These are phyloP conservation scores for Amphipoea lucens DNA, from an alignment of 2,888 invertebrate species.

Conservation along the genomic window DNA sequence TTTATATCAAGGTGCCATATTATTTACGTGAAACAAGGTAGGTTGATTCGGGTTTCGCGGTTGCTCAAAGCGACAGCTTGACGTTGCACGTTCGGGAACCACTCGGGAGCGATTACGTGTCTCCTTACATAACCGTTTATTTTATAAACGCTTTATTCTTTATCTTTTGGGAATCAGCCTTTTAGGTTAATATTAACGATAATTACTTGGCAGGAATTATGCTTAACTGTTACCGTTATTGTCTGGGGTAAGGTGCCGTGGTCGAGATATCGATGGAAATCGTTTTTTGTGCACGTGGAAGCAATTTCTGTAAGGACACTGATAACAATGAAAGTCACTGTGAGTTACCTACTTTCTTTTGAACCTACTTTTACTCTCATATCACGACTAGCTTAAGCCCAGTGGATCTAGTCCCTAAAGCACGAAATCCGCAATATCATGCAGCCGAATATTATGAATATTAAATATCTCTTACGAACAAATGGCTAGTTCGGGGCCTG, in stretches of 20 bases:
- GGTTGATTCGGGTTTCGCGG: constrained; percentile 63
- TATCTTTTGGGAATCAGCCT: constrained; percentile 54
- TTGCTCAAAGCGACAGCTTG: constrained; percentile 62
- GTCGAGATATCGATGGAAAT: constrained; percentile 26
- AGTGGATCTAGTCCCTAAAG: background rate
- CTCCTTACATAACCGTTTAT: constrained; percentile 51
- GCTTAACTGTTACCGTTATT: constrained; percentile 35
- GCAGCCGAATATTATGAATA: too few species aligned
- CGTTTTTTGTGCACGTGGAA: constrained; percentile 12
- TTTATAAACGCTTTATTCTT: constrained; percentile 57
- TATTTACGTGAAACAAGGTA: constrained; percentile 53
- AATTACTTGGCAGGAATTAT: constrained; percentile 42
- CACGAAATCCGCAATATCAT: background rate
- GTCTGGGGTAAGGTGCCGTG: background rate
- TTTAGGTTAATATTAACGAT: constrained; percentile 53
- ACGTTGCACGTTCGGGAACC: constrained; percentile 54
- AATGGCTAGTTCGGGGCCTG: background rate
- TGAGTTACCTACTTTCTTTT: background rate
- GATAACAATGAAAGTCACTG: background rate
- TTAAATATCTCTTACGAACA: background rate
- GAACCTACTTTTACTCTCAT: background rate
- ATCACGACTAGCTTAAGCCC: background rate
- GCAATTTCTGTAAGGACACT: constrained; percentile 13
- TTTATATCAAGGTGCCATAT: constrained; percentile 40
- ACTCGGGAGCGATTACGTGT: constrained; percentile 60